Base-by-base conservation (phyloP, 2,797 vertebrate genomes). In the Anabacerthia variegaticeps region DNA sequence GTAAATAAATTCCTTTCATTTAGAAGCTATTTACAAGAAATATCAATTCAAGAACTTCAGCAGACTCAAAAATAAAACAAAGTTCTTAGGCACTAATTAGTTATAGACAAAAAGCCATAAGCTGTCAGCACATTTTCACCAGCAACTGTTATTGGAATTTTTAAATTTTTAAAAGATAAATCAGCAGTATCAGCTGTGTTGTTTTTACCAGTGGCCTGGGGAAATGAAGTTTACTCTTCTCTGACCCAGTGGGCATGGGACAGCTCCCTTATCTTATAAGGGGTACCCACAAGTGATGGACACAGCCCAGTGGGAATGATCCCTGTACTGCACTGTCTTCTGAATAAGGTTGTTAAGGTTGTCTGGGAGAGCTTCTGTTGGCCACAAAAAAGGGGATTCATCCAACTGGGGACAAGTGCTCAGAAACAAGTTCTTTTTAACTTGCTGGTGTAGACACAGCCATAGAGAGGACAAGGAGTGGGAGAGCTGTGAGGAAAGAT, bases 111-210 rank as follows among this genome's bases (percentile, higher is more conserved):
- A 83, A 86, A 49, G 4, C 0, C 17, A 63, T 0, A 5, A 89
- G 17, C 41, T 51, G 20, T 86, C 78, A 91, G 87, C 91, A 94
- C 49, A 83, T 95, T 96, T 91, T 81, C 72, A 75, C 43, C 44
- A 81, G 66, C 43, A 91, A 58, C 27, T 63, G 30, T 68, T 79
- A 68, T 0, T 72, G 21, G 24, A 74, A 30, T 39, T 93, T 85
- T 48, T 56, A 68, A 74, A 30, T 39, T 93, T 85, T 48, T 56
- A 68, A 52, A 69, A 76, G n/a, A 81, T 43, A 93, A 81, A 88
- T 43, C 37, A 63, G 44, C 41, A 83, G 22, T 46, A 92, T 80
- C 51, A 74, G 9, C 39, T 85, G 54, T 5, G 30, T 41, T 59
- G 18, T 3, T 43, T 91, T 78, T 75, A 81, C 24, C 37, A 62